A percentile compares a stretch with the other conserved stretches of the same genome.
phyloP scores from a whole-genome alignment of 2,113 vertebrate genomes.

The Gymnogyps californianus region DNA sequence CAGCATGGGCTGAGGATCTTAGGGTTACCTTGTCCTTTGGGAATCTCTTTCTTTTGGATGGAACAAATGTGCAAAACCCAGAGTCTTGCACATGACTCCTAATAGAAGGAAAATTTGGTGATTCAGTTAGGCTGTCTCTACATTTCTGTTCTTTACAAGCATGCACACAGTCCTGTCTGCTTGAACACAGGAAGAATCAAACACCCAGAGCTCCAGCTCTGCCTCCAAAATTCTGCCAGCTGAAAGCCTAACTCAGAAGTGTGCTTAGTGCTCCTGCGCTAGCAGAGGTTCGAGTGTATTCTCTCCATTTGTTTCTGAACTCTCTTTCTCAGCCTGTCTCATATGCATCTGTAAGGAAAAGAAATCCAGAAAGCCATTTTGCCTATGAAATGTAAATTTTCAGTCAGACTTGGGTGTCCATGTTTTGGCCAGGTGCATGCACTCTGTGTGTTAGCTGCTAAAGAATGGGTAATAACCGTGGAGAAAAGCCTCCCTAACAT shows the following conservation, averaged over 20 bases:
- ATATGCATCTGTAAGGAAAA: background rate
- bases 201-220: background rate
- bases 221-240: background rate
- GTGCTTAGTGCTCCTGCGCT: background rate
- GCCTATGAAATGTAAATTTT: background rate
- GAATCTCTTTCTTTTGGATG: background rate
- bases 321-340: background rate
- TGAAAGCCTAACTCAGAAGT: background rate
- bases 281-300: rapidly evolving
- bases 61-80: background rate
- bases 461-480: background rate
- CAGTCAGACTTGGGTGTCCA: rapidly evolving
- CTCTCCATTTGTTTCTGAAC: background rate
- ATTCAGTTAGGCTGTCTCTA: background rate
- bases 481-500: background rate
- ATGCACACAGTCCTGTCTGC: background rate
- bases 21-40: background rate
- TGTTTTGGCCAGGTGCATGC: background rate
- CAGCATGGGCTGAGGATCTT: background rate
- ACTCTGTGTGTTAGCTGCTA: background rate
- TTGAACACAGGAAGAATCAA: background rate
- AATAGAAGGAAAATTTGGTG: rapidly evolving
- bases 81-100: background rate
- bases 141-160: background rate
- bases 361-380: background rate